phyloP scores from a whole-genome alignment of 92 coral and sea anemone genomes.

The Anthopleura xanthogrammica region DNA sequence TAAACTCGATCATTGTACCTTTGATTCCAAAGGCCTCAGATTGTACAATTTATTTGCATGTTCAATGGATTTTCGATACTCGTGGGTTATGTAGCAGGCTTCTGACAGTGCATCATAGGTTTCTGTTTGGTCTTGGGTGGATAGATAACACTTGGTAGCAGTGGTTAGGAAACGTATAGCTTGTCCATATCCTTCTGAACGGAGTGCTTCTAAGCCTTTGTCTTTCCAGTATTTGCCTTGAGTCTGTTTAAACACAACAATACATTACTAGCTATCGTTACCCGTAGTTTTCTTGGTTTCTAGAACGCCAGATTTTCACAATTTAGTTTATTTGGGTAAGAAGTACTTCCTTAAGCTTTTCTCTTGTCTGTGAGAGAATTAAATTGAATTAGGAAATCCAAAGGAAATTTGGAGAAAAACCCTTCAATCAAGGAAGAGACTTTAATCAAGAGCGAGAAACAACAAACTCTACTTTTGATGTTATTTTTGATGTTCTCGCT shows the following conservation, averaged over 20 bases:
- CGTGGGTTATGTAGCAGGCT: slow-evolving; percentile 8
- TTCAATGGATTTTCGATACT: slow-evolving; percentile 8
- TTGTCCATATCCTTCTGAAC: slow-evolving; percentile 37
- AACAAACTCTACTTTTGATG: too few species aligned
- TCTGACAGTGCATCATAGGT: slow-evolving; percentile 7
- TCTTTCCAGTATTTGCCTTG: slow-evolving; percentile 59
- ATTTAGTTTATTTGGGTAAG: too few species aligned
- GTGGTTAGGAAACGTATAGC: slow-evolving; percentile 56
- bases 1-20: slow-evolving; percentile 1
- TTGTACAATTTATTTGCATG: background rate
- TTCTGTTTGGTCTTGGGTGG: background rate
- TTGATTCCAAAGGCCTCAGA: background rate
- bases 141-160: slow-evolving; percentile 19
- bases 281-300: background rate
- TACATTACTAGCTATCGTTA: background rate
- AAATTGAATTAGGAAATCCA: too few species aligned
- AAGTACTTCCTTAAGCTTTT: background rate
- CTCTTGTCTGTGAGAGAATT: too few species aligned
- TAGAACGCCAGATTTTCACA: background rate
- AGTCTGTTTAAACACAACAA: slow-evolving; percentile 29
- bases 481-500: too few species aligned
- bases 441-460: too few species aligned
- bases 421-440: too few species aligned
- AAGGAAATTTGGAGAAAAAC: too few species aligned
- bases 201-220: slow-evolving; percentile 40